Conservation (phyloP, 2,797 vertebrate genomes). For the Acanthis flammea region DNA sequence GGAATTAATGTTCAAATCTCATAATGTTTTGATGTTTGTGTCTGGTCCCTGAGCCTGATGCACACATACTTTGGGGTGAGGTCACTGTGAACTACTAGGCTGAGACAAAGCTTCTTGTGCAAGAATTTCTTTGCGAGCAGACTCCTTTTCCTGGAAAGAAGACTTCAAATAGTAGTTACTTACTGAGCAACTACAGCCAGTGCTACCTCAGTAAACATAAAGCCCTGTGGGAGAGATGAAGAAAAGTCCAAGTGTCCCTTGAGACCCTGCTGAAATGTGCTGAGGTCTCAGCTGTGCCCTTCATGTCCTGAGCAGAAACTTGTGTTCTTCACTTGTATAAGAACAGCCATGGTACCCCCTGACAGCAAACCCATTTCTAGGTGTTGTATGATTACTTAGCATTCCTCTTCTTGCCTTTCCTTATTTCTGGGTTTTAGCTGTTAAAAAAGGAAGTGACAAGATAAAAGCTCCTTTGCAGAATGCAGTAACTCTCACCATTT, state of each 20-base stretch:
- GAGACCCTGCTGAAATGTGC: not conserved
- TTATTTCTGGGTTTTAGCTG: not conserved
- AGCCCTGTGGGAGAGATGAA: not conserved
- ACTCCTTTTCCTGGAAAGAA: not conserved
- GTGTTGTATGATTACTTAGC: not conserved
- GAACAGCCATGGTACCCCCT: not conserved
- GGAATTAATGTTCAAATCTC: not conserved
- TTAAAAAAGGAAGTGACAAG: not conserved
- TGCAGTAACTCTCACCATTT: not conserved
- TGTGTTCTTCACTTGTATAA: not conserved
- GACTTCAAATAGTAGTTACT: not conserved
- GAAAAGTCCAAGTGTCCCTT: not conserved
- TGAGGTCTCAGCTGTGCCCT: not conserved
- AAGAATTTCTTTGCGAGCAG: not conserved
- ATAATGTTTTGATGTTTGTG: not conserved
- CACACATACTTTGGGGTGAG: not conserved
- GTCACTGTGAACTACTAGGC: not conserved
- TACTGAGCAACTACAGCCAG: not conserved
- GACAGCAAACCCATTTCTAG: not conserved
- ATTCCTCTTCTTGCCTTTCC: not conserved
- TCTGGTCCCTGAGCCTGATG: not conserved
- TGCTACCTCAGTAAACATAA: not conserved
- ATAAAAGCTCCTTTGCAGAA: not conserved
- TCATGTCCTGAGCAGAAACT: not conserved
- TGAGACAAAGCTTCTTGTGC: not conserved